Percentiles rank a stretch among this genome's conserved stretches.
Conservation (phyloP, 23 tunicate species). For the Diplosoma virens region DNA sequence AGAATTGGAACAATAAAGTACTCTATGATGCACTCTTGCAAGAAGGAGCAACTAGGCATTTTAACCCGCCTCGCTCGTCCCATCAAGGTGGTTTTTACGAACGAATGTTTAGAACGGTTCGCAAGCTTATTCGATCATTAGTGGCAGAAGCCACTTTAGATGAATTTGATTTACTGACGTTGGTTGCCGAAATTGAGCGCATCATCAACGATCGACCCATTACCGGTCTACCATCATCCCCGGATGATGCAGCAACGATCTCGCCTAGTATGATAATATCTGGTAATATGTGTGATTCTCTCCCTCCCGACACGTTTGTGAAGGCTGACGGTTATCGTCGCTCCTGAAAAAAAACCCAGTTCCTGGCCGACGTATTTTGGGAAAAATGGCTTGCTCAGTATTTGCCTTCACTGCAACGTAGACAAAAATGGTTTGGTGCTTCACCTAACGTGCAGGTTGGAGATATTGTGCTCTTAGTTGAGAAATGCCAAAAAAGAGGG, state of each 20-base stretch:
- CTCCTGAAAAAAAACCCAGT: neutral
- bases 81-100: slow-evolving; percentile 13
- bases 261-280: neutral
- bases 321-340: slow-evolving; percentile 20
- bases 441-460: slow-evolving; percentile 6
- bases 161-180: neutral
- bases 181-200: neutral
- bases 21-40: too few species aligned
- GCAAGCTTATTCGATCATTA: neutral
- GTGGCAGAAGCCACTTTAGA: neutral
- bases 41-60: too few species aligned
- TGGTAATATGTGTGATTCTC: neutral
- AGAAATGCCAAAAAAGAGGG: neutral
- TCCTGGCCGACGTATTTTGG: slow-evolving; percentile 18
- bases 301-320: neutral
- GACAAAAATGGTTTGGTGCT: slow-evolving; percentile 20
- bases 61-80: slow-evolving; percentile 1
- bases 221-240: neutral
- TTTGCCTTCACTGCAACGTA: slow-evolving; percentile 8
- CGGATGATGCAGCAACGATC: neutral
- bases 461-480: slow-evolving; percentile 9
- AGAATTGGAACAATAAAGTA: too few species aligned
- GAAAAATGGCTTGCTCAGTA: neutral
- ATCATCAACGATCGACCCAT: slow-evolving; percentile 31
- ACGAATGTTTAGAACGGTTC: neutral